phyloP scores from a whole-genome alignment of 2,888 invertebrate species.

The Neoscelio sp. region DNA sequence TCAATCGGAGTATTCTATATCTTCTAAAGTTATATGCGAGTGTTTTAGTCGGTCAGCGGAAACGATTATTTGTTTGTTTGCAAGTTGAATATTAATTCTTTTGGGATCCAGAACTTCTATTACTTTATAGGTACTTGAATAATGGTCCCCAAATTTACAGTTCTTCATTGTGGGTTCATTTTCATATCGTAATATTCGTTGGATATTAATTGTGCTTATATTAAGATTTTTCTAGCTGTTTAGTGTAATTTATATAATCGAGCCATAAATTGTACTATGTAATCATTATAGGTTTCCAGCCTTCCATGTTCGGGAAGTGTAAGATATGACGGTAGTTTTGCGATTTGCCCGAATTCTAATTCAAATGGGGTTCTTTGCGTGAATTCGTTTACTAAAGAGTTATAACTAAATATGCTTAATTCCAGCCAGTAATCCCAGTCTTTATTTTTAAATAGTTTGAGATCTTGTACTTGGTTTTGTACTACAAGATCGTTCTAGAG shows the following conservation, averaged over 20 bases:
- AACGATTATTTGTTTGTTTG: not conserved
- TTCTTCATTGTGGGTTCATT: conserved; percentile 1
- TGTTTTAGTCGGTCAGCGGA: not conserved
- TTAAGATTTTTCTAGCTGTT: not conserved
- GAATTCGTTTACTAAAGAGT: not conserved
- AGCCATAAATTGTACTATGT: conserved; percentile 1
- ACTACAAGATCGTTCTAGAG: not conserved
- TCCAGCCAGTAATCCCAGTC: conserved; percentile 17
- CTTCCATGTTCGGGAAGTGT: not conserved
- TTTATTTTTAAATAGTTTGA: not conserved
- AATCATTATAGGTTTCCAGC: conserved; percentile 25
- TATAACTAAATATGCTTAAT: conserved; percentile 7
- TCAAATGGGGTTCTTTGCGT: not conserved
- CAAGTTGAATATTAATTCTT: not conserved
- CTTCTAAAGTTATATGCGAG: too few species aligned
- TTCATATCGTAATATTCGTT: not conserved
- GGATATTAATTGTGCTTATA: not conserved
- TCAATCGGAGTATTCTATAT: too few species aligned
- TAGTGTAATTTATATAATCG: conserved; percentile 1
- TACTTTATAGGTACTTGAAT: not conserved
- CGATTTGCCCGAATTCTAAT: conserved; percentile 1
- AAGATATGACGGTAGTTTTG: not conserved
- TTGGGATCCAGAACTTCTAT: not conserved
- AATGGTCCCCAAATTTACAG: not conserved
- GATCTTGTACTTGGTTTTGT: not conserved